These are phyloP conservation scores for Bimastos eiseni DNA, from an alignment of 2,888 invertebrate genomes.

Conservation along the genomic window DNA sequence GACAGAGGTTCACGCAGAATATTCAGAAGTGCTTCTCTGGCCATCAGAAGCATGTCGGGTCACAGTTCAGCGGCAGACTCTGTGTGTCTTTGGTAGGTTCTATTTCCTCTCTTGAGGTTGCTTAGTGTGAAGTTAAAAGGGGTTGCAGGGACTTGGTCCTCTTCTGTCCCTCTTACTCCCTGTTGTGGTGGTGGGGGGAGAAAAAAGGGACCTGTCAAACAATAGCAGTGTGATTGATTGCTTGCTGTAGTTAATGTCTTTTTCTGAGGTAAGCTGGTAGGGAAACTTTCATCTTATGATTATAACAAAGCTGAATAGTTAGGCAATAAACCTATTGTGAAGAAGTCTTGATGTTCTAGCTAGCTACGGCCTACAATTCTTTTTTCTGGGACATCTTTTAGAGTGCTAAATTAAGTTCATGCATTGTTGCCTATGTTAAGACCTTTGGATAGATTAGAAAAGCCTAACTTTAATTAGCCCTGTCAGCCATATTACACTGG, in stretches of 20 bases:
- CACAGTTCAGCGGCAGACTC: neutral
- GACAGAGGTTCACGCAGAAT: slow-evolving; percentile 7
- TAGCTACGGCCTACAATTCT: no score
- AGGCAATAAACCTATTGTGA: no score
- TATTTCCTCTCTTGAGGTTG: neutral
- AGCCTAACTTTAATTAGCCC: neutral
- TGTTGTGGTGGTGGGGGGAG: no score
- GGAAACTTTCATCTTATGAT: no score
- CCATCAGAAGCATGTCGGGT: slow-evolving; percentile 19
- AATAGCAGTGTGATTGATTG: no score
- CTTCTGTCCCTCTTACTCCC: no score
- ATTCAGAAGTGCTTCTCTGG: neutral
- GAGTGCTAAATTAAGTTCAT: neutral
- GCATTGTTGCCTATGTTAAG: neutral
- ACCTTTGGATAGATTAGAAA: neutral
- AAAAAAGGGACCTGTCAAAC: no score
- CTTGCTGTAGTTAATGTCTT: no score
- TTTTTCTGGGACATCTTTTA: neutral
- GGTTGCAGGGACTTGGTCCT: no score
- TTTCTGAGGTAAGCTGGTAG: no score
- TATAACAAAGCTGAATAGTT: no score
- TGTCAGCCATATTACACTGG: no score
- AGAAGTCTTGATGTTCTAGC: neutral
- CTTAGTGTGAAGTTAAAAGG: neutral
- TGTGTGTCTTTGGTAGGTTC: slow-evolving; percentile 9